A percentile compares a stretch with the other conserved stretches of the same genome.
Conservation (phyloP, 2,113 vertebrate species). For the Talpa occidentalis region DNA sequence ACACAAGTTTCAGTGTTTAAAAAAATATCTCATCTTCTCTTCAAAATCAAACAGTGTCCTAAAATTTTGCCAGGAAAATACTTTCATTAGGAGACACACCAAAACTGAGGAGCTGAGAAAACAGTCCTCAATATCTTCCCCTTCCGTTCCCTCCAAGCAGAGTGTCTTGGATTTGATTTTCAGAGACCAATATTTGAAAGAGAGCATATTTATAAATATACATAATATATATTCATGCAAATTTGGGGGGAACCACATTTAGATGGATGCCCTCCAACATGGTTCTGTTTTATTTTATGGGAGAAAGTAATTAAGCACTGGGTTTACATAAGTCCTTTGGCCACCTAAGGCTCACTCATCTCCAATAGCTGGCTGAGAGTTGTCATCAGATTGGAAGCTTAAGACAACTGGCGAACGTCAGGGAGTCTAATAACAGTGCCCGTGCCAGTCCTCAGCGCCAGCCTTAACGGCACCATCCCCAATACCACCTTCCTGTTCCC, state of each 20-base stretch:
- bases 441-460: not conserved
- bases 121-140: not conserved
- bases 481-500: not conserved
- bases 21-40: not conserved
- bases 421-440: not conserved
- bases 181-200: not conserved
- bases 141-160: not conserved
- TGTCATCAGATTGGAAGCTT: not conserved
- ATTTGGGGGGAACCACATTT: not conserved
- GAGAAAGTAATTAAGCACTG: not conserved
- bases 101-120: not conserved
- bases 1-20: not conserved
- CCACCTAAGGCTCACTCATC: not conserved
- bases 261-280: not conserved
- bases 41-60: not conserved
- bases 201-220: not conserved
- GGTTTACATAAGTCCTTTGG: not conserved
- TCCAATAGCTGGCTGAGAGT: not conserved
- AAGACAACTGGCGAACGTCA: not conserved
- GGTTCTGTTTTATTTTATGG: not conserved
- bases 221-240: not conserved
- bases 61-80: not conserved
- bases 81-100: not conserved
- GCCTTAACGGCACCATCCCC: not conserved
- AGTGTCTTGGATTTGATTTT: conserved; percentile 13